These are phyloP conservation scores for Hyppa rectilinea DNA, from an alignment of 2,888 invertebrate species.

Conservation along the genomic window DNA sequence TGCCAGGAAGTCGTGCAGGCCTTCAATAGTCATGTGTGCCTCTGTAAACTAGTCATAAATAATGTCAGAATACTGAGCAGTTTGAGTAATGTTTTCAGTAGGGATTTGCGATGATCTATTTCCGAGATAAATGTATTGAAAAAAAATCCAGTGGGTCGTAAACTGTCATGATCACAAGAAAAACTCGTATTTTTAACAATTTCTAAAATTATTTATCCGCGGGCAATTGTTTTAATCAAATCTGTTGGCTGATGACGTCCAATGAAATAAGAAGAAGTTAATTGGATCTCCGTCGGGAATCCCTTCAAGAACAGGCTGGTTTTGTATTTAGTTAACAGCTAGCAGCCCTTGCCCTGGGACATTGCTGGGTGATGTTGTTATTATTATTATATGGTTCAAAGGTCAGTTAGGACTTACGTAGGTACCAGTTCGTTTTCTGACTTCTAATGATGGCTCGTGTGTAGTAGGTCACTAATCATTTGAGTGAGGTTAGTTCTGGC, in stretches of 20 bases:
- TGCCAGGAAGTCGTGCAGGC: neutral
- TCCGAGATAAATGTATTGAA: neutral
- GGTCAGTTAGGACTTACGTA: neutral
- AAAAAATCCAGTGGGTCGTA: conserved; percentile 42
- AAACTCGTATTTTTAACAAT: neutral
- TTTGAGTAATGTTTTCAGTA: conserved; percentile 1
- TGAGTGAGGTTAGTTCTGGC: neutral
- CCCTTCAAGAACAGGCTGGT: conserved; percentile 1
- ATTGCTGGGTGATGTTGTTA: too few species aligned
- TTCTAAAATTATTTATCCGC: conserved; percentile 8
- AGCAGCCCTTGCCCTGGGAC: too few species aligned
- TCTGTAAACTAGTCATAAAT: neutral
- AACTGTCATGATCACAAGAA: conserved; percentile 14
- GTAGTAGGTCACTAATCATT: neutral
- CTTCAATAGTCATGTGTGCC: neutral
- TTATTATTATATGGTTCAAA: too few species aligned
- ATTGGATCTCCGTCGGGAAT: conserved; percentile 12
- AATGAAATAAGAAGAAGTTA: neutral
- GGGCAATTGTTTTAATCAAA: neutral
- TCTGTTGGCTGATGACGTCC: neutral
- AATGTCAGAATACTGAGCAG: neutral
- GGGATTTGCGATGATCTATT: neutral
- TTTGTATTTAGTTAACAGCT: too few species aligned
- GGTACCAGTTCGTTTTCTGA: neutral
- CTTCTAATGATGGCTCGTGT: neutral